A percentile compares a stretch with the other conserved stretches of the same genome.
Evolutionary conservation across 2,113 vertebrate genomes (phyloP).

Genomic region (Istiophorus platypterus): DNA sequence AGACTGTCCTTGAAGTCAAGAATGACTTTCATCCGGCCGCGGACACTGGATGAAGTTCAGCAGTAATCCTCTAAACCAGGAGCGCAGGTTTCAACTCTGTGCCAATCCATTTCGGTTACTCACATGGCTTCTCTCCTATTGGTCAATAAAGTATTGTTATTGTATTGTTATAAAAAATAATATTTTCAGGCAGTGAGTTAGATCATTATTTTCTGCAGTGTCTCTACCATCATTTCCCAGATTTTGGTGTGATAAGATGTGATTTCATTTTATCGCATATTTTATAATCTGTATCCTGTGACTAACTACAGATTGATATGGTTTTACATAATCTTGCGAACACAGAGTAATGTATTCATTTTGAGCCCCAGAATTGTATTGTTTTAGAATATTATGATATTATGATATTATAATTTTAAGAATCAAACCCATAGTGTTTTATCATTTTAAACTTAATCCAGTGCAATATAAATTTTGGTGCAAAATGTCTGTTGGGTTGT

Average conservation of each 20-base stretch:
- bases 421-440: neutral
- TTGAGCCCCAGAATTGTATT: neutral
- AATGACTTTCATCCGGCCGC: slow-evolving; percentile 58
- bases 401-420: no score
- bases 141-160: slow-evolving; percentile 29
- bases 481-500: neutral
- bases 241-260: no score
- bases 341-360: slow-evolving; percentile 3
- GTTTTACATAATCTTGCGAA: slow-evolving; percentile 20
- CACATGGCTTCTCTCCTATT: slow-evolving; percentile 17
- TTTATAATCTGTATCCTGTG: neutral
- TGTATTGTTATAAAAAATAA: no score
- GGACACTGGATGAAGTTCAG: slow-evolving; percentile 57
- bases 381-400: neutral
- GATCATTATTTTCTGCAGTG: no score
- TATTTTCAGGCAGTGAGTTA: no score
- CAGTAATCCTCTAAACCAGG: slow-evolving; percentile 71
- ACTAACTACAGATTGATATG: neutral
- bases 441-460: neutral
- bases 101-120: slow-evolving; percentile 39
- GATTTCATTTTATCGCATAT: no score
- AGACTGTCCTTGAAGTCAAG: slow-evolving; percentile 65
- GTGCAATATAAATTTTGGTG: neutral
- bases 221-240: no score
- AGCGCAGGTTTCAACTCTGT: slow-evolving; percentile 66